These are phyloP conservation scores for Coenobita brevimanus DNA, from an alignment of 1,140 invertebrate species.

Conservation along the genomic window DNA sequence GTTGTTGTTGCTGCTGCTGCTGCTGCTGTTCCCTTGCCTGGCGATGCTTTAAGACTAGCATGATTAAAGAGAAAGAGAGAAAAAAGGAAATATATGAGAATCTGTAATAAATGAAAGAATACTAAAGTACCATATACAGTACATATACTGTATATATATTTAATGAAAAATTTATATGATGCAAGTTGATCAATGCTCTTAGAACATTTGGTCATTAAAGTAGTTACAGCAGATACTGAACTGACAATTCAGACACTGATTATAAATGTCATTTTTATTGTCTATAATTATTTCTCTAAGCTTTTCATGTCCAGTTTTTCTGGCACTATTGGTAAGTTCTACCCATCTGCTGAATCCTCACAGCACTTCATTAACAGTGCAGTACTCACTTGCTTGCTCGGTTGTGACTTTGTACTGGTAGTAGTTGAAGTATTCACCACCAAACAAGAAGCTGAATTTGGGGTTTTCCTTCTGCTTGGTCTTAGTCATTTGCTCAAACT, in stretches of 20 bases:
- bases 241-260: too few species aligned
- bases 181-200: too few species aligned
- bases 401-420: slow-evolving; percentile 96
- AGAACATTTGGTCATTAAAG: too few species aligned
- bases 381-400: slow-evolving; percentile 86
- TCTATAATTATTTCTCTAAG: too few species aligned
- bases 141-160: neutral
- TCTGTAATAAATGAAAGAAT: neutral
- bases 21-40: slow-evolving; percentile 71
- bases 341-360: too few species aligned
- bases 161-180: too few species aligned
- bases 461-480: slow-evolving; percentile 98
- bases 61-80: slow-evolving; percentile 21
- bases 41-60: slow-evolving; percentile 72
- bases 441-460: slow-evolving; percentile 97
- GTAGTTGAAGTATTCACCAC: slow-evolving; percentile 95
- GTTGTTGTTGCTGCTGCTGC: slow-evolving; percentile 70
- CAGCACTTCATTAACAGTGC: too few species aligned
- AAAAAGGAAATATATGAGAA: slow-evolving; percentile 15
- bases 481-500: slow-evolving; percentile 98
- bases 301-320: too few species aligned
- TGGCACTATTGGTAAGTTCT: too few species aligned
- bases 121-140: neutral
- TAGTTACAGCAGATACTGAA: too few species aligned
- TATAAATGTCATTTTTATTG: too few species aligned